Percentiles rank a stretch among this genome's conserved stretches.
phyloP scores from a whole-genome alignment of 2,797 vertebrate species.

The Lepus townsendii region DNA sequence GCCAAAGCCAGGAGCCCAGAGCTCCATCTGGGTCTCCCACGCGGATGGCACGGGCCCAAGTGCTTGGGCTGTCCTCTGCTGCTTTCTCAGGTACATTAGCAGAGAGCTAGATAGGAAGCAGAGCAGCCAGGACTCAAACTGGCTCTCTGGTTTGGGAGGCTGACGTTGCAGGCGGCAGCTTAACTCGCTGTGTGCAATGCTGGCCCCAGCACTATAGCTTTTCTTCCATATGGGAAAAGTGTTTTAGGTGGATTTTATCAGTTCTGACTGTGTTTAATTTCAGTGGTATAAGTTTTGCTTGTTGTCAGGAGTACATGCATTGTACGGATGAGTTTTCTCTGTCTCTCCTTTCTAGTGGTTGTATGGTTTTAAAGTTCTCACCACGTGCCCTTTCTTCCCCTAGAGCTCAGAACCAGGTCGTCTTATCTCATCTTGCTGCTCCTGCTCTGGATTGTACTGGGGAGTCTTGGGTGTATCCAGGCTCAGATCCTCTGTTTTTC shows the following conservation, averaged over 20 bases:
- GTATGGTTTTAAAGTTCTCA: not conserved
- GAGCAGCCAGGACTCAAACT: no score
- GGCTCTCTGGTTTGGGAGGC: no score
- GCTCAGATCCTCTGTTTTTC: conserved; percentile 12
- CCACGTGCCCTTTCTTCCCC: not conserved
- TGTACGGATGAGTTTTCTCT: not conserved
- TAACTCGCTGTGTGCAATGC: no score
- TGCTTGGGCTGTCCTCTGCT: no score
- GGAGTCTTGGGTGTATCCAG: not conserved
- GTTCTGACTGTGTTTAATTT: conserved; percentile 15
- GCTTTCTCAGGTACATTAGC: no score
- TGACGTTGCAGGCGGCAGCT: no score
- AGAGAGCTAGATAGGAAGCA: no score
- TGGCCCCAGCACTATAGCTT: no score
- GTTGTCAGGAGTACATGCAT: not conserved
- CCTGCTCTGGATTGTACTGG: not conserved
- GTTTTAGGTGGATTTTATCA: not conserved
- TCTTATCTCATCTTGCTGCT: not conserved
- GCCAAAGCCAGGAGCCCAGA: no score
- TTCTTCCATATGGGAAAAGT: not conserved
- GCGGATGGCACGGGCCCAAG: no score
- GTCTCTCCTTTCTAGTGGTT: not conserved
- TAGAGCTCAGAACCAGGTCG: not conserved
- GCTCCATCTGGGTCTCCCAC: no score
- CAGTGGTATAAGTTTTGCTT: not conserved